Percentiles rank a stretch among this genome's conserved stretches.
Conservation (phyloP, 2,797 vertebrate species). For the Kryptolebias ocellatus region DNA sequence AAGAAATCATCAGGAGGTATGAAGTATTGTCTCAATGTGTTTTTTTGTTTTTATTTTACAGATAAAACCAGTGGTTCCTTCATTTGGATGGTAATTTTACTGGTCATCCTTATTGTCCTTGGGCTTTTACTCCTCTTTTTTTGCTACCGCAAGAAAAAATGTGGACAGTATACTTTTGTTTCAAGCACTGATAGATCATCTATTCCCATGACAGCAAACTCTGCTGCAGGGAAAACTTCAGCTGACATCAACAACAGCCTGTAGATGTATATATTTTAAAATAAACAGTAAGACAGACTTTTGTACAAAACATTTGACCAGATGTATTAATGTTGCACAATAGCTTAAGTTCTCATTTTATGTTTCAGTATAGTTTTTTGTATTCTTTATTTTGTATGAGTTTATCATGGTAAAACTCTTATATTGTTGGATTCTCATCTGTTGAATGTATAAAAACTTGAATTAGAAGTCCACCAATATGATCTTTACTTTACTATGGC, state of each 20-base stretch:
- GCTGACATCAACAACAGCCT: not conserved
- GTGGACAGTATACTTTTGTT: conserved; percentile 45
- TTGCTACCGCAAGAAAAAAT: not conserved
- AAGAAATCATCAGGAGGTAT: not conserved
- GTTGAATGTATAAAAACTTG: not conserved
- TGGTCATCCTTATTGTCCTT: accelerated
- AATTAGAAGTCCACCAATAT: too few relatives aligned
- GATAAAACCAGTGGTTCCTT: accelerated
- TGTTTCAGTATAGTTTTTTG: not conserved
- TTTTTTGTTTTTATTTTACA: conserved; percentile 45
- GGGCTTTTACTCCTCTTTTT: not conserved
- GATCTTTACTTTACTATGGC: too few relatives aligned
- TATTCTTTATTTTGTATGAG: not conserved
- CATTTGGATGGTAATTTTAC: accelerated
- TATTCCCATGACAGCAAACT: not conserved
- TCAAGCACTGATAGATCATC: not conserved
- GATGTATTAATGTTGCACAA: not conserved
- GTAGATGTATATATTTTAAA: not conserved
- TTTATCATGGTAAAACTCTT: not conserved
- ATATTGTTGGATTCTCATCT: not conserved
- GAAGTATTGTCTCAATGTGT: not conserved
- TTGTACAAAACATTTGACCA: not conserved
- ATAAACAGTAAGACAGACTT: not conserved
- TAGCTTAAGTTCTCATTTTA: not conserved
- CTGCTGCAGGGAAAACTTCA: too few relatives aligned